Percentiles rank a stretch among this genome's conserved stretches.
phyloP scores from a whole-genome alignment of 2,113 vertebrate genomes.

The Narcine bancroftii region DNA sequence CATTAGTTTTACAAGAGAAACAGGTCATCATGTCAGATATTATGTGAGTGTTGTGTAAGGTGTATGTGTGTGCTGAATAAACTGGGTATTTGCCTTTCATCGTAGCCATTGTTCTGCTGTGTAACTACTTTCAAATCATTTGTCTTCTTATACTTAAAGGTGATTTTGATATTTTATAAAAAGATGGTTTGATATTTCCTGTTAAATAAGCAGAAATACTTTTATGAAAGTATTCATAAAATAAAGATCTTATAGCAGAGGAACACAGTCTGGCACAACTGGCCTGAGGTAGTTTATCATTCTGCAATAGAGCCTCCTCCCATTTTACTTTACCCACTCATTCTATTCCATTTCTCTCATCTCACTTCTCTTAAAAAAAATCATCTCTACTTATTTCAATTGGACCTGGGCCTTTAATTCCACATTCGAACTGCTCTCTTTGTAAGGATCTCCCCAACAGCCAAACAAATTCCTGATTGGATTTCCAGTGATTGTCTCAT shows the following conservation, averaged over 20 bases:
- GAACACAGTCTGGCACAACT: neutral
- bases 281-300: neutral
- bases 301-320: neutral
- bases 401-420: neutral
- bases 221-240: neutral
- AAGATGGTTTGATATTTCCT: neutral
- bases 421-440: neutral
- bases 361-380: neutral
- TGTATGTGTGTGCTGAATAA: neutral
- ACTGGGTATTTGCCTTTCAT: neutral
- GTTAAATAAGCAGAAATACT: neutral
- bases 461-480: neutral
- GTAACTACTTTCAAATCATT: neutral
- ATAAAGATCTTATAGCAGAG: no score
- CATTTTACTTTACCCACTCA: neutral
- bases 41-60: neutral
- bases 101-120: neutral
- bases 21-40: neutral
- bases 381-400: neutral
- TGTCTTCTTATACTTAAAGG: neutral
- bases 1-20: neutral
- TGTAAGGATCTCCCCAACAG: neutral
- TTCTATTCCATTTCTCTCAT: neutral
- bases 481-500: neutral
- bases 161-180: neutral